Evolutionary conservation across 2,888 invertebrate species (phyloP).

Genomic region (Allolobophora icterica): DNA sequence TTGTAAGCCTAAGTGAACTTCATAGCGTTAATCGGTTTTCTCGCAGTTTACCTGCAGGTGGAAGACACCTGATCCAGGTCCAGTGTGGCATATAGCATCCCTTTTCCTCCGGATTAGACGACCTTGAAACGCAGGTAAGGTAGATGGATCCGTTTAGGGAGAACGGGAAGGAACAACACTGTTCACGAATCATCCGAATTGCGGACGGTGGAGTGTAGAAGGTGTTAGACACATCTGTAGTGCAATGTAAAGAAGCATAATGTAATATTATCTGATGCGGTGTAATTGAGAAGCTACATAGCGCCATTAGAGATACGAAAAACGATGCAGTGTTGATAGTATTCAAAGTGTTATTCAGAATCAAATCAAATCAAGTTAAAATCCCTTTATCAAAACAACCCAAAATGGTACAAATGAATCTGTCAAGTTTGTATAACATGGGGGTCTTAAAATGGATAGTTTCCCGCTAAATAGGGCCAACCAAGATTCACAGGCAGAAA

Average conservation of each 20-base stretch:
- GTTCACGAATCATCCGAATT: not conserved
- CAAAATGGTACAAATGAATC: too few relatives aligned
- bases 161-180: constrained; percentile 18
- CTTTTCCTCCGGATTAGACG: not conserved
- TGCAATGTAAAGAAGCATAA: not conserved
- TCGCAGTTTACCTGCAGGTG: constrained; percentile 12
- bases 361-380: too few relatives aligned
- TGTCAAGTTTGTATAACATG: too few relatives aligned
- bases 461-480: too few relatives aligned
- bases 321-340: not conserved
- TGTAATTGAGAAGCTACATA: not conserved
- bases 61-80: not conserved
- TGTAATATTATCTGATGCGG: not conserved
- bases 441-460: too few relatives aligned
- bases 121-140: not conserved
- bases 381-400: too few relatives aligned
- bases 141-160: constrained; percentile 6
- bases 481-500: too few relatives aligned
- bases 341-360: not conserved
- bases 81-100: not conserved
- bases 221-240: not conserved
- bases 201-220: not conserved
- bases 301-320: not conserved
- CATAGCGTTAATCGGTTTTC: not conserved
- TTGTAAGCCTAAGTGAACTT: not conserved